Conservation (phyloP, 2,113 vertebrate species). For the Cisticola juncidis region DNA sequence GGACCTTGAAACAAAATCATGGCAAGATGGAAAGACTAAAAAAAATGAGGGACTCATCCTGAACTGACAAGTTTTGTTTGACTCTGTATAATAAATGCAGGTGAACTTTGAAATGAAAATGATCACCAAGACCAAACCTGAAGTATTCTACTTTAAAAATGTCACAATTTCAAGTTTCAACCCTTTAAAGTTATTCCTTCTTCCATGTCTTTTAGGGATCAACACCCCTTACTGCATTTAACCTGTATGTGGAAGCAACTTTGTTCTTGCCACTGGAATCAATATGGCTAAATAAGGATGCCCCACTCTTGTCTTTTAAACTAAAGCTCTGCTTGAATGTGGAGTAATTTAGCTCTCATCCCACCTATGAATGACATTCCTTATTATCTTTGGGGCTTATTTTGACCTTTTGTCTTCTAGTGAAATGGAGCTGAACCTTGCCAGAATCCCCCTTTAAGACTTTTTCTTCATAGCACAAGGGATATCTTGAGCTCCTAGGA, state of each 20-base stretch:
- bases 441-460: neutral
- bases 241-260: neutral
- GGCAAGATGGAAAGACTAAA: neutral
- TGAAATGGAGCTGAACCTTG: neutral
- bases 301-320: neutral
- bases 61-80: neutral
- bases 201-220: neutral
- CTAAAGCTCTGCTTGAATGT: neutral
- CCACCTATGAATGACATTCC: neutral
- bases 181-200: neutral
- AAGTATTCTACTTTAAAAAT: neutral
- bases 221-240: neutral
- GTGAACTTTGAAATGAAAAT: neutral
- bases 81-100: neutral
- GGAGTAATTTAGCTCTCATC: neutral
- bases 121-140: neutral
- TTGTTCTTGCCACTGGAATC: neutral
- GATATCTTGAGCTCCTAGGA: neutral
- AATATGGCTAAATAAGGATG: neutral
- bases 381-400: neutral
- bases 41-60: neutral
- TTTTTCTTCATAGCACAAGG: neutral
- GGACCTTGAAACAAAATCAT: neutral
- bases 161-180: neutral
- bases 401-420: neutral